These are phyloP conservation scores for Brachyistius frenatus DNA, from an alignment of 2,113 vertebrate species.

Conservation along the genomic window DNA sequence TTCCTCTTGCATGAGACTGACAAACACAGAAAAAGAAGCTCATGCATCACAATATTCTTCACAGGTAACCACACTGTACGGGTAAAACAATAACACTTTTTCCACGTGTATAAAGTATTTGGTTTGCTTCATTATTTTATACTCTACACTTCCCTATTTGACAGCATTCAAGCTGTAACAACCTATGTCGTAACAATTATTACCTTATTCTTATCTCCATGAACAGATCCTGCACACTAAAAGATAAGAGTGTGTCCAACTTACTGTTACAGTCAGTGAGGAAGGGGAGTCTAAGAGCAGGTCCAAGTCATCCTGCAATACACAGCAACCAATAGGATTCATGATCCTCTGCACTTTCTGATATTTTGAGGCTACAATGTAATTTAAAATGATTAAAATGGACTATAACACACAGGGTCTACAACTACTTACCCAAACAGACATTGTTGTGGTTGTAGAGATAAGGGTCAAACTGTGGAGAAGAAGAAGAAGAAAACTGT, in stretches of 20 bases:
- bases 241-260: neutral
- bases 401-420: neutral
- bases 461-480: neutral
- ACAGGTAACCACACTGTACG: neutral
- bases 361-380: neutral
- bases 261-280: conserved; percentile 69
- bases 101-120: neutral
- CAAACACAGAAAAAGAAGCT: conserved; percentile 11
- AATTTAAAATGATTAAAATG: neutral
- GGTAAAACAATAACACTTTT: neutral
- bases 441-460: conserved; percentile 53
- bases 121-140: neutral
- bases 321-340: neutral
- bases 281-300: conserved; percentile 82
- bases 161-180: neutral
- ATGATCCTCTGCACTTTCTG: neutral
- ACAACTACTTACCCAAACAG: conserved; percentile 72
- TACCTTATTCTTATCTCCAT: neutral
- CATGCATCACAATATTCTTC: neutral
- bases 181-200: neutral
- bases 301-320: conserved; percentile 81
- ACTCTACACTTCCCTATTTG: neutral
- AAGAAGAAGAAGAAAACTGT: neutral
- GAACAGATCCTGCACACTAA: neutral
- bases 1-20: conserved; percentile 85